These are phyloP conservation scores for Vanessa atalanta DNA, from an alignment of 1,140 invertebrate species.

Conservation along the genomic window DNA sequence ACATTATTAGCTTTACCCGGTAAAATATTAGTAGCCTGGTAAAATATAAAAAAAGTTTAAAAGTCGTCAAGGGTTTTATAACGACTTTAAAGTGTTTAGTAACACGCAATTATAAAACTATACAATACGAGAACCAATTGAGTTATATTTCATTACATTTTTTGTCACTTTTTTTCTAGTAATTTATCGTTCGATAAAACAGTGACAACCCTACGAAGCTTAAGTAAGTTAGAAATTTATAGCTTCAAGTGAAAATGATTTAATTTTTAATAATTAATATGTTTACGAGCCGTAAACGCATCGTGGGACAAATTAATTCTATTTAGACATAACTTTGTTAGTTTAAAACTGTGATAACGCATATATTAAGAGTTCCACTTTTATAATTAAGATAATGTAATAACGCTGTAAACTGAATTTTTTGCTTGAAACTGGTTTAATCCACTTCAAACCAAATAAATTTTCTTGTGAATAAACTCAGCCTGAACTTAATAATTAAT, in stretches of 20 bases:
- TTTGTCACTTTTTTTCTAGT: too few relatives aligned
- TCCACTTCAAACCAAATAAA: neutral
- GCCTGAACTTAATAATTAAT: too few relatives aligned
- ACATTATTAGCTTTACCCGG: too few relatives aligned
- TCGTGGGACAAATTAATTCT: neutral
- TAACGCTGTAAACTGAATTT: too few relatives aligned
- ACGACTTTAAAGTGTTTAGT: too few relatives aligned
- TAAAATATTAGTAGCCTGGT: too few relatives aligned
- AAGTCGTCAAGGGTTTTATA: too few relatives aligned
- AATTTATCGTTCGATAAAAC: neutral
- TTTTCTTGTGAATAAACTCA: neutral
- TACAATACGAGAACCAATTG: too few relatives aligned
- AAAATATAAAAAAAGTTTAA: too few relatives aligned
- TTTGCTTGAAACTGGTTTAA: neutral
- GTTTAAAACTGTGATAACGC: neutral
- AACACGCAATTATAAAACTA: too few relatives aligned
- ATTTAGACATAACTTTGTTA: neutral
- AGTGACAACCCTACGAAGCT: neutral
- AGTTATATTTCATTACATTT: too few relatives aligned
- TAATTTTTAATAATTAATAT: conserved; percentile 5
- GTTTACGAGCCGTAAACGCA: neutral
- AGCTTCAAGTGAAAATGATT: neutral
- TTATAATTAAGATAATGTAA: neutral
- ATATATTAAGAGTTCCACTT: neutral
- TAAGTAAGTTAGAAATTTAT: conserved; percentile 1